These are phyloP conservation scores for Metaphire vulgaris DNA, from an alignment of 1,140 invertebrate species.

Conservation along the genomic window DNA sequence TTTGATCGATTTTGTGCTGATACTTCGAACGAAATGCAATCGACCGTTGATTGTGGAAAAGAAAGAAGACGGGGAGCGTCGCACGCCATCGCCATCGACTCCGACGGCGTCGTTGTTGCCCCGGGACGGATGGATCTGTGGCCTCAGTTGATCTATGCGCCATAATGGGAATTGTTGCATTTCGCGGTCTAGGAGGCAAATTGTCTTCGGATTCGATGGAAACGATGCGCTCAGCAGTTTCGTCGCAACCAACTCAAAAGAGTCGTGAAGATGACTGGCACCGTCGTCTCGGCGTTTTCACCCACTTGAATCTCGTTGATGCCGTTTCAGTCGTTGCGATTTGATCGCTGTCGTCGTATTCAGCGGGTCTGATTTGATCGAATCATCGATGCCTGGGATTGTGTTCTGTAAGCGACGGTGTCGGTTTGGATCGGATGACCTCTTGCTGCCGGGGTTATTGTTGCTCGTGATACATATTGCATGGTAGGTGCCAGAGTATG, in stretches of 20 bases:
- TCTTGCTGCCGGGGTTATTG: background rate
- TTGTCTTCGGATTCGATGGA: background rate
- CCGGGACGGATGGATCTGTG: too few relatives aligned
- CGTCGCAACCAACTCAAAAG: background rate
- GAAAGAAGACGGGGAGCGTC: too few relatives aligned
- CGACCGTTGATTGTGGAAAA: too few relatives aligned
- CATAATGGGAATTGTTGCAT: too few relatives aligned
- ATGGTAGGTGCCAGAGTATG: background rate
- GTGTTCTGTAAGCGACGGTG: background rate
- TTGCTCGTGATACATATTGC: background rate
- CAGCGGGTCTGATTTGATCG: background rate
- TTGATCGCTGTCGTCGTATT: background rate
- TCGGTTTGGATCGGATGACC: conserved; percentile 3
- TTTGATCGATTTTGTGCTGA: too few relatives aligned
- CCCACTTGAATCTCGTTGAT: background rate
- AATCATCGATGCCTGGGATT: background rate
- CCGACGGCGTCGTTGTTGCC: too few relatives aligned
- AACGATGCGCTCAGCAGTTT: background rate
- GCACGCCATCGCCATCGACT: too few relatives aligned
- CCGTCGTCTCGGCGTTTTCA: background rate
- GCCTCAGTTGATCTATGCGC: too few relatives aligned
- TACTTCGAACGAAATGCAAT: too few relatives aligned
- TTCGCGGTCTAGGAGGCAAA: background rate
- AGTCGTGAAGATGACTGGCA: background rate
- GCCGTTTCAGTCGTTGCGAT: background rate